phyloP scores from a whole-genome alignment of 2,888 invertebrate genomes.

The Gortyna flavago region DNA sequence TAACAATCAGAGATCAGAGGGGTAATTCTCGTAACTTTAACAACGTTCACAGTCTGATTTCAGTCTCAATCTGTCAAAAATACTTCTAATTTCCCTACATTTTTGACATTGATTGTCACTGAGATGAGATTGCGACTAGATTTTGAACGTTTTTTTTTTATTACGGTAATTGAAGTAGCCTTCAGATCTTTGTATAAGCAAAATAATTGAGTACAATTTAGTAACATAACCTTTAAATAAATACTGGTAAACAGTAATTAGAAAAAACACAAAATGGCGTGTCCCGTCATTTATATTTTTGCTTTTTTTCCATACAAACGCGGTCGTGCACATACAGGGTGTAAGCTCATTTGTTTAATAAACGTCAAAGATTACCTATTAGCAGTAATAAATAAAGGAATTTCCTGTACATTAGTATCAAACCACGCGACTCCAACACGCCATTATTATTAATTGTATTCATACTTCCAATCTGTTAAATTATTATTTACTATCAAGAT shows the following conservation, averaged over 20 bases:
- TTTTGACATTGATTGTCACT: no score
- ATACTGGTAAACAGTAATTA: neutral
- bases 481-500: conserved; percentile 52
- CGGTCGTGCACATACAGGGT: conserved; percentile 48
- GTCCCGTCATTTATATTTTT: conserved; percentile 30
- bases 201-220: neutral
- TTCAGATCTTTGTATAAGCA: no score
- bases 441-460: conserved; percentile 61
- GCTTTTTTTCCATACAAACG: conserved; percentile 10
- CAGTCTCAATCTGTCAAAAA: no score
- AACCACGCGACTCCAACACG: conserved; percentile 67
- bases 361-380: conserved; percentile 71
- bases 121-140: no score
- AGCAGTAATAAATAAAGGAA: conserved; percentile 64
- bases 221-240: neutral
- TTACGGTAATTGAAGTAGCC: no score
- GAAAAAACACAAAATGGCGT: conserved; percentile 35
- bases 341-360: conserved; percentile 71
- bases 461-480: conserved; percentile 45
- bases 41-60: no score
- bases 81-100: no score
- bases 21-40: no score
- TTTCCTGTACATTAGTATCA: conserved; percentile 59
- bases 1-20: no score
- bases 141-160: no score